These are phyloP conservation scores for Volucella inanis DNA, from an alignment of 2,888 invertebrate species.

Conservation along the genomic window DNA sequence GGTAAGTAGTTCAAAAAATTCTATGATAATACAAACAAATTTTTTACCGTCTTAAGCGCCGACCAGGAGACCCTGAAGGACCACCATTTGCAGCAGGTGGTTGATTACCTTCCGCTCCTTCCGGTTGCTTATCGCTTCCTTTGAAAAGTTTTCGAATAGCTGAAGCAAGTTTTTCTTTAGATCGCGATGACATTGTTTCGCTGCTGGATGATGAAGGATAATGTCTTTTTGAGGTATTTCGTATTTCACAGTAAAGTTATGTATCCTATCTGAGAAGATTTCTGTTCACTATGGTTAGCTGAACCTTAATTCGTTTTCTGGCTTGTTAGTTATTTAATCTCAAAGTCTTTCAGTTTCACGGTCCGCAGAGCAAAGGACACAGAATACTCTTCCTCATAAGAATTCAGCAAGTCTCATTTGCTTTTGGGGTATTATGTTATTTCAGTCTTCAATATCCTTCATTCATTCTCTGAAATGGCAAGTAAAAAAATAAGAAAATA, in stretches of 20 bases:
- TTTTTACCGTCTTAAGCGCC: slow-evolving; percentile 81
- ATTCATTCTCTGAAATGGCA: slow-evolving; percentile 11
- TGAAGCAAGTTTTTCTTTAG: slow-evolving; percentile 91
- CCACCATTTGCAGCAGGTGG: slow-evolving; percentile 78
- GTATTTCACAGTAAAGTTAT: slow-evolving; percentile 32
- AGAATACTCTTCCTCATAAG: slow-evolving; percentile 37
- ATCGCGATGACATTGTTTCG: slow-evolving; percentile 88
- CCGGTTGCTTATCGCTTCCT: slow-evolving; percentile 87
- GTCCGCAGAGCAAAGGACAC: background rate
- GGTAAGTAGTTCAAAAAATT: slow-evolving; percentile 4
- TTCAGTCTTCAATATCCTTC: slow-evolving; percentile 32
- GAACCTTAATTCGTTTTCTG: background rate
- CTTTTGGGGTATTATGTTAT: slow-evolving; percentile 5
- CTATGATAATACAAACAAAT: background rate
- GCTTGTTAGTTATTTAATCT: slow-evolving; percentile 12
- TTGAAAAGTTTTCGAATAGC: slow-evolving; percentile 91
- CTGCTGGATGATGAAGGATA: background rate
- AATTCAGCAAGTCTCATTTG: slow-evolving; percentile 13
- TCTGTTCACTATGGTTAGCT: slow-evolving; percentile 1
- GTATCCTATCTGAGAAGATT: background rate
- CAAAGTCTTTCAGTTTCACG: slow-evolving; percentile 21
- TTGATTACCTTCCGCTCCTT: slow-evolving; percentile 84
- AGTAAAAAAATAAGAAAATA: slow-evolving; percentile 20
- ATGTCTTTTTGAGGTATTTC: slow-evolving; percentile 44
- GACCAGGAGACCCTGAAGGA: slow-evolving; percentile 86